These are phyloP conservation scores for Equus quagga DNA, from an alignment of 2,113 vertebrate genomes.

Conservation along the genomic window DNA sequence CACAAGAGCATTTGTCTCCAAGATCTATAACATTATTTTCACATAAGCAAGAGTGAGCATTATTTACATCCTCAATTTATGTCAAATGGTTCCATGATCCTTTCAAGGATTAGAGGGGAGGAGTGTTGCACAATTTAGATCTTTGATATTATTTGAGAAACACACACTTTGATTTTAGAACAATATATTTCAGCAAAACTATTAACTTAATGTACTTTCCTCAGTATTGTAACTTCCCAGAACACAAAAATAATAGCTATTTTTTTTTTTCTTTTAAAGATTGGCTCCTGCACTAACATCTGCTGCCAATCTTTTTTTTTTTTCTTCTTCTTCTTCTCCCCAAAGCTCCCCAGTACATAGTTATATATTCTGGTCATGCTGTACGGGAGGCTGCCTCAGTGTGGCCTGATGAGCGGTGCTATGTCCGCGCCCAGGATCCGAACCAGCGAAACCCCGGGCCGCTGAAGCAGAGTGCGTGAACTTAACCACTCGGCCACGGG, in stretches of 20 bases:
- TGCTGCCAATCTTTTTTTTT: too few species aligned
- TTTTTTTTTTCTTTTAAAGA: too few species aligned
- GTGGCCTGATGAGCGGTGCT: too few species aligned
- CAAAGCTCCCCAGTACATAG: too few species aligned
- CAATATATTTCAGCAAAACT: background rate
- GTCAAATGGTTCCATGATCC: background rate
- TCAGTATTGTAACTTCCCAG: background rate
- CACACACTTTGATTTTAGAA: constrained; percentile 2
- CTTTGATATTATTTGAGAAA: background rate
- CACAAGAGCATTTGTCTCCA: background rate
- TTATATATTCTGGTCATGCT: too few species aligned
- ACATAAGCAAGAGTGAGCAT: background rate
- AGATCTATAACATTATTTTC: constrained; percentile 31
- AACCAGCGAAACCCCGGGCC: too few species aligned
- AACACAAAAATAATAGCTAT: constrained; percentile 15
- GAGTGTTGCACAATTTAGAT: background rate
- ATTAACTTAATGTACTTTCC: background rate
- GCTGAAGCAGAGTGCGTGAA: too few species aligned
- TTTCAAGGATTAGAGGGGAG: background rate
- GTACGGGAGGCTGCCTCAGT: too few species aligned
- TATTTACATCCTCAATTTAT: background rate
- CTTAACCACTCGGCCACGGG: too few species aligned
- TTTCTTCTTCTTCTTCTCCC: too few species aligned
- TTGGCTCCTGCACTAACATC: too few species aligned
- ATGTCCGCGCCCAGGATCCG: too few species aligned